Conservation (phyloP, 2,888 invertebrate genomes). For the Archaeoteleia sp. region DNA sequence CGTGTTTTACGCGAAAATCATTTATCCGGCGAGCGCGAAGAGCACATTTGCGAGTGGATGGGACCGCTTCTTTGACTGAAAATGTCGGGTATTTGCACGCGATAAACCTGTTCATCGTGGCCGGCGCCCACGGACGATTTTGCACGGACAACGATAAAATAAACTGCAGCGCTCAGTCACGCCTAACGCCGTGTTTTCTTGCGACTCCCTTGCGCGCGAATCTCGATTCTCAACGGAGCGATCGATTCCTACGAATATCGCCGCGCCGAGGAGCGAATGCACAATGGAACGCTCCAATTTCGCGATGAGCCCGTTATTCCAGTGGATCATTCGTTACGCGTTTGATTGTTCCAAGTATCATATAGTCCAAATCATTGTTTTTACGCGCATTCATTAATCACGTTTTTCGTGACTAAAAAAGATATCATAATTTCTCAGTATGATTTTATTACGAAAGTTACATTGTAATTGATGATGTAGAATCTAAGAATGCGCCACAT, state of each 20-base stretch:
- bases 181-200: conserved; percentile 44
- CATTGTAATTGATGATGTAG: too few species aligned
- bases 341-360: conserved; percentile 16
- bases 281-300: conserved; percentile 47
- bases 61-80: conserved; percentile 14
- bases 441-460: too few species aligned
- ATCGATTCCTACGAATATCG: conserved; percentile 27
- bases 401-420: not conserved
- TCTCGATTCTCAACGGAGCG: conserved; percentile 28
- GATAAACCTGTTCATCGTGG: conserved; percentile 42
- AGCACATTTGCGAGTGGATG: conserved; percentile 18
- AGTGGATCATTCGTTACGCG: conserved; percentile 49
- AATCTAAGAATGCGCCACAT: too few species aligned
- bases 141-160: conserved; percentile 46
- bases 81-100: conserved; percentile 23
- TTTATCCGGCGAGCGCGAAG: conserved; percentile 27
- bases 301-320: conserved; percentile 43
- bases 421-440: too few species aligned
- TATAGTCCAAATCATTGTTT: conserved; percentile 18
- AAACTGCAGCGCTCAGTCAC: conserved; percentile 48
- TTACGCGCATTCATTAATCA: conserved; percentile 27
- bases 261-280: conserved; percentile 33
- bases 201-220: conserved; percentile 24
- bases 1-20: conserved; percentile 45
- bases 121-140: conserved; percentile 37